Evolutionary conservation across 2,797 vertebrate genomes (phyloP), one percentile per base, ranked within the genome.

Genomic region (Enteromius afrohamiltoni): DNA sequence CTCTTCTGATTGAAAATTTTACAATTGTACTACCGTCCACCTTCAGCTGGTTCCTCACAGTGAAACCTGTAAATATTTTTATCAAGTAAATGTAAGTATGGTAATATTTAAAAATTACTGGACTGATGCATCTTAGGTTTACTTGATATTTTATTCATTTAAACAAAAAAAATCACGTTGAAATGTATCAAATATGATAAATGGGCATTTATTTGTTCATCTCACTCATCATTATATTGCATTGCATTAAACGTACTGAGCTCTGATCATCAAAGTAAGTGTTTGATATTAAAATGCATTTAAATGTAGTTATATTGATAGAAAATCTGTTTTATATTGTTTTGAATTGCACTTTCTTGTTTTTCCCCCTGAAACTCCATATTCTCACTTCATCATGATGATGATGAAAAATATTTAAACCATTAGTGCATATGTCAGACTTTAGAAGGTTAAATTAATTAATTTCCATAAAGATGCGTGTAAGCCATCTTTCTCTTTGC

Each of bases 401-500:
- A 14, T 13, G 11, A 11, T 45, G 0, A 45, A 13, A 53, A 55
- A 55, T 0, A 21, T 6, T 6, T 6, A 2, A 6, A 55, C 19
- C 8, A 55, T 55, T n/a, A n/a, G 9, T 55, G 21, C 8, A 55
- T 53, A 53, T n/a, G 53, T 55, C 53, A 55, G 53, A 21, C 51
- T n/a, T 55, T 55, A n/a, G 7, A 55, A 19, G 7, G 3, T 55
- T 65, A 19, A 9, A 64, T 14, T 14, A n/a, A n/a, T 3, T 17
- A 7, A 64, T 64, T 64, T 17, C 6, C n/a, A 49, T 13, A 71
- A 45, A 73, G 5, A 71, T 17, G 0, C 10, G 62, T 34, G 1
- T 64, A 9, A 64, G n/a, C 9, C 2, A 40, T 37, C 65, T 76
- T 90, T 87, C 14, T 88, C 79, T n/a, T 86, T 79, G 83, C 80